These are phyloP conservation scores for Gastrophysa polygoni DNA, from an alignment of 2,888 invertebrate genomes.

Conservation along the genomic window DNA sequence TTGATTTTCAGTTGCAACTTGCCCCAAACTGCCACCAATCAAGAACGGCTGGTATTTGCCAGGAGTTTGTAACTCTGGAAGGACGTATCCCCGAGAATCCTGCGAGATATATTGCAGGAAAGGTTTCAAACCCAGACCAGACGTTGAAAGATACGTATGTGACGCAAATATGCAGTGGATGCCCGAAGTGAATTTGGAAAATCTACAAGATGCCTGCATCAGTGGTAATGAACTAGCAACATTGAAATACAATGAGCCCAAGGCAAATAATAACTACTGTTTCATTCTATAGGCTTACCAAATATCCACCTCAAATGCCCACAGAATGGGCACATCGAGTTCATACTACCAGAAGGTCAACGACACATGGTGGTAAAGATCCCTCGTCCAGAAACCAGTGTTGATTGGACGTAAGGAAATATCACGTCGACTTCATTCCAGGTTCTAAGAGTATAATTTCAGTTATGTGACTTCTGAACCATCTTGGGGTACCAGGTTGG, in stretches of 20 bases:
- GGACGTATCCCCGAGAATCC: constrained; percentile 58
- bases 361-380: constrained; percentile 60
- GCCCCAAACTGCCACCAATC: constrained; percentile 59
- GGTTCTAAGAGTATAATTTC: constrained; percentile 29
- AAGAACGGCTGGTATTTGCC: constrained; percentile 62
- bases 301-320: constrained; percentile 69
- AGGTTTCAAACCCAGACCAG: constrained; percentile 55
- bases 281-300: constrained; percentile 5
- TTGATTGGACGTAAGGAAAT: constrained; percentile 61
- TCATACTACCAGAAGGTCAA: constrained; percentile 62
- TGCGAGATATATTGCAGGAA: constrained; percentile 60
- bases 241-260: too few species aligned
- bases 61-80: constrained; percentile 60
- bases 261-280: too few species aligned
- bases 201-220: constrained; percentile 44
- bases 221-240: constrained; percentile 46
- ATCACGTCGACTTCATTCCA: background rate
- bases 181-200: constrained; percentile 35
- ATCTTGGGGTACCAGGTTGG: constrained; percentile 66
- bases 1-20: constrained; percentile 55
- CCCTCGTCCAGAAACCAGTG: constrained; percentile 67
- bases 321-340: constrained; percentile 61
- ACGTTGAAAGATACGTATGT: constrained; percentile 45
- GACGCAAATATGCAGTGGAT: constrained; percentile 47
- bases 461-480: constrained; percentile 67